phyloP scores from a whole-genome alignment of 2,888 invertebrate genomes.

The Dynastes hyllus region DNA sequence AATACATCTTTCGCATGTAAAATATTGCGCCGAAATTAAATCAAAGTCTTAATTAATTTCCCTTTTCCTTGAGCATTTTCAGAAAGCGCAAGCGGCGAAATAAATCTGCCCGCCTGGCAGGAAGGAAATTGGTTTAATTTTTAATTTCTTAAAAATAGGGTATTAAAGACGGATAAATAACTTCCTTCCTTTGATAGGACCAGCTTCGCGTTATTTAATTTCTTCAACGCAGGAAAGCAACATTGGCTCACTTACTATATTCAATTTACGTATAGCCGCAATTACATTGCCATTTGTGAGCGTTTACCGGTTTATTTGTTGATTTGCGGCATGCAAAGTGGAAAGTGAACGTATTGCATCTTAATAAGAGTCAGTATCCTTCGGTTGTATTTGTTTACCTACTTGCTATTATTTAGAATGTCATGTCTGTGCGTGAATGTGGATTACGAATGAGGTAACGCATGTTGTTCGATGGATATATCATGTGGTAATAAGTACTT shows the following conservation, averaged over 20 bases:
- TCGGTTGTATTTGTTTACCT: slow-evolving; percentile 7
- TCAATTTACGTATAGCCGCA: not conserved
- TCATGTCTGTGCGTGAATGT: not conserved
- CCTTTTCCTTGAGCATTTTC: not conserved
- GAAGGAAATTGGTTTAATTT: slow-evolving; percentile 25
- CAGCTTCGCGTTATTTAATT: not conserved
- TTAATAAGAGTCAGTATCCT: slow-evolving; percentile 31
- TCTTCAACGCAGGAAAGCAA: not conserved
- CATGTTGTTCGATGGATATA: not conserved
- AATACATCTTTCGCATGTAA: not conserved
- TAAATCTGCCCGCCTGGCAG: slow-evolving; percentile 2
- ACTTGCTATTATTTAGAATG: slow-evolving; percentile 25
- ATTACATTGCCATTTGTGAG: not conserved
- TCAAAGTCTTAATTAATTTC: slow-evolving; percentile 21
- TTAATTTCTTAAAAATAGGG: slow-evolving; percentile 11
- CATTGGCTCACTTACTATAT: not conserved
- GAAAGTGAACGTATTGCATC: slow-evolving; percentile 40
- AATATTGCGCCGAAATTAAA: slow-evolving; percentile 19
- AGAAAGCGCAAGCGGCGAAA: not conserved
- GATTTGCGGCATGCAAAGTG: slow-evolving; percentile 13
- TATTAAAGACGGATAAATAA: not conserved
- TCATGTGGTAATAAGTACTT: not conserved
- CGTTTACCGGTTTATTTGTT: not conserved
- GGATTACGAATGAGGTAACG: not conserved
- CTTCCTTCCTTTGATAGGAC: not conserved